Percentiles rank a stretch among this genome's conserved stretches.
phyloP scores from a whole-genome alignment of 2,113 vertebrate genomes.

The Oryzias woworae region DNA sequence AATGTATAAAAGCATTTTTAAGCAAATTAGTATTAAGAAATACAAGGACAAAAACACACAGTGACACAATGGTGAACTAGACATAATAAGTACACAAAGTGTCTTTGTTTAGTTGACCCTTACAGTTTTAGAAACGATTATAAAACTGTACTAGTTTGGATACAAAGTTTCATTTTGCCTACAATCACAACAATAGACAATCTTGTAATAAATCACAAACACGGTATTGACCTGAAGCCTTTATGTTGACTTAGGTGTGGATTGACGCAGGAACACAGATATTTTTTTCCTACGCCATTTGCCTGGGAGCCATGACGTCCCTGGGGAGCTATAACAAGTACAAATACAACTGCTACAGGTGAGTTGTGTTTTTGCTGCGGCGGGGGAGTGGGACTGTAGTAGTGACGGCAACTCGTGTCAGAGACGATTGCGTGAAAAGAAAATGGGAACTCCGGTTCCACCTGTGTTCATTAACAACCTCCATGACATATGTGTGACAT shows the following conservation, averaged over 20 bases:
- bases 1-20: too few relatives aligned
- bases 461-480: constrained; percentile 94
- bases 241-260: constrained; percentile 84
- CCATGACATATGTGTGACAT: constrained; percentile 99
- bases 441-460: constrained; percentile 73
- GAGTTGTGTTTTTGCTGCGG: constrained; percentile 51
- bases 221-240: neutral
- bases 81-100: too few relatives aligned
- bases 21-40: too few relatives aligned
- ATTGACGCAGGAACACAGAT: constrained; percentile 99
- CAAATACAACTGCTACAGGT: constrained; percentile 99
- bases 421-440: constrained; percentile 67
- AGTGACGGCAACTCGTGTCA: constrained; percentile 67
- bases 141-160: too few relatives aligned
- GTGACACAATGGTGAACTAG: too few relatives aligned
- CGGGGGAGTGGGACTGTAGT: constrained; percentile 37
- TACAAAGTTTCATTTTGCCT: too few relatives aligned
- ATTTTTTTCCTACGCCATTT: constrained; percentile 99
- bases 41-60: too few relatives aligned
- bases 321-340: constrained; percentile 99
- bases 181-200: neutral
- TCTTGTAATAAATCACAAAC: neutral
- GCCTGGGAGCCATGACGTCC: constrained; percentile 98
- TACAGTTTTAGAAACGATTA: too few relatives aligned
- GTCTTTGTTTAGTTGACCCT: too few relatives aligned